Percentiles rank a stretch among this genome's conserved stretches.
Evolutionary conservation across 1,140 invertebrate genomes (phyloP).

Genomic region (Conus betulinus): DNA sequence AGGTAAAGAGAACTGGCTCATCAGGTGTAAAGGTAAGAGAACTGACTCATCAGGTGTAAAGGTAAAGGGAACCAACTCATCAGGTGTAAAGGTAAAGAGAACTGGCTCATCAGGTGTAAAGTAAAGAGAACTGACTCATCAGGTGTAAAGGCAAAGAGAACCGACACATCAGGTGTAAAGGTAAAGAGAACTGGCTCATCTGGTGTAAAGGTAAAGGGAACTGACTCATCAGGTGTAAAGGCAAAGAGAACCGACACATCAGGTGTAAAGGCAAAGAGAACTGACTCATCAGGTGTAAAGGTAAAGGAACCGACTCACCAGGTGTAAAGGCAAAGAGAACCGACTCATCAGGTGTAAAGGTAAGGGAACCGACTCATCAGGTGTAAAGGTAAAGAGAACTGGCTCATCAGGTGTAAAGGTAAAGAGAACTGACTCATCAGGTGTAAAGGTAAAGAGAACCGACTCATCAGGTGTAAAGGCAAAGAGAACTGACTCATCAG

Average conservation of each 20-base stretch:
- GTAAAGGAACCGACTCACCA: too few species aligned
- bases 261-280: too few species aligned
- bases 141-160: not conserved
- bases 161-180: not conserved
- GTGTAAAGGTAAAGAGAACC: not conserved
- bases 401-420: not conserved
- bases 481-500: not conserved
- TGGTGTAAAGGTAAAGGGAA: not conserved
- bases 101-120: slow-evolving; percentile 94
- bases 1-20: not conserved
- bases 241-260: too few species aligned
- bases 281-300: too few species aligned
- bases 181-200: not conserved
- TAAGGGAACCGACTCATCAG: not conserved
- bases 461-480: not conserved
- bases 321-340: too few species aligned
- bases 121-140: slow-evolving; percentile 91
- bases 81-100: slow-evolving; percentile 96
- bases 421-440: not conserved
- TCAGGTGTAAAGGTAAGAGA: not conserved
- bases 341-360: too few species aligned
- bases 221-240: too few species aligned
- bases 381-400: not conserved
- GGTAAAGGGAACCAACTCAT: not conserved
- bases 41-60: not conserved